These are phyloP conservation scores for Heteronetta atricapilla DNA, from an alignment of 2,113 vertebrate genomes.

Conservation along the genomic window DNA sequence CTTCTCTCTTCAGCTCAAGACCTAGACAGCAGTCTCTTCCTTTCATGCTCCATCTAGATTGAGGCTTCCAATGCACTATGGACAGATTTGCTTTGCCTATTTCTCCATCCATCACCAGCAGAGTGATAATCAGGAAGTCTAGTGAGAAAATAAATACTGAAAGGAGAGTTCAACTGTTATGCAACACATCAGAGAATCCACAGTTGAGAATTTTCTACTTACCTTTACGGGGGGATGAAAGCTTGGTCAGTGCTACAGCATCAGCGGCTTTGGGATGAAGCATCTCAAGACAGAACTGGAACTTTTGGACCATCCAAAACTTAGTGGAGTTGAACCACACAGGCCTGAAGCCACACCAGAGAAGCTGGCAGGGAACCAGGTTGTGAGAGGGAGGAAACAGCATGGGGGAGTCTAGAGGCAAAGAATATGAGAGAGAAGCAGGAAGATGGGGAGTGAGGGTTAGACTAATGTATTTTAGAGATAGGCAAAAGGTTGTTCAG, in stretches of 20 bases:
- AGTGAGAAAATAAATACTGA: not conserved
- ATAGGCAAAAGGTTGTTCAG: not conserved
- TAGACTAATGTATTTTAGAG: not conserved
- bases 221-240: not conserved
- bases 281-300: not conserved
- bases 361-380: not conserved
- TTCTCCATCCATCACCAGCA: not conserved
- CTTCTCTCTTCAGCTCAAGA: not conserved
- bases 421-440: not conserved
- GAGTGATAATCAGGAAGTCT: not conserved
- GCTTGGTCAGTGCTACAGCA: not conserved
- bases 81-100: not conserved
- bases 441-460: not conserved
- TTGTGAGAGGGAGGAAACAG: not conserved
- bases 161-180: not conserved
- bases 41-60: not conserved
- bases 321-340: not conserved
- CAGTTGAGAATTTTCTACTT: not conserved
- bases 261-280: not conserved
- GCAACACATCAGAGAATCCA: not conserved
- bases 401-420: not conserved
- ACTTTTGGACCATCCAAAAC: not conserved
- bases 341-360: not conserved
- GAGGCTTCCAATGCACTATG: not conserved
- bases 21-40: not conserved